Evolutionary conservation across 1,140 invertebrate species (phyloP).

Genomic region (Papilio glaucus): DNA sequence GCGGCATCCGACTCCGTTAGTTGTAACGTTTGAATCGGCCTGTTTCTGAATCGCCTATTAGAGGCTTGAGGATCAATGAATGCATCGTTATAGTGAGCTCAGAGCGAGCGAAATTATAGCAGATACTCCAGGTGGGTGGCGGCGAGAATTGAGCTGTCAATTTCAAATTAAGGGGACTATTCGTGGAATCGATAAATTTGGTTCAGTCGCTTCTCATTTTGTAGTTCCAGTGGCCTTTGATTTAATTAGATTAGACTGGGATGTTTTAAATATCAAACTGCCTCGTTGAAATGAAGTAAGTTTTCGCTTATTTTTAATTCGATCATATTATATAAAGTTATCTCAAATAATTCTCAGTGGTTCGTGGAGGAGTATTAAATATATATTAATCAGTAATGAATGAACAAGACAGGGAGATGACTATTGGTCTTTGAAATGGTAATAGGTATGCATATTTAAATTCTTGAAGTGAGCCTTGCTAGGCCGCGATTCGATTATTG

Average conservation of each 20-base stretch:
- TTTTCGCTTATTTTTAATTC: neutral
- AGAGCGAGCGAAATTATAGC: no score
- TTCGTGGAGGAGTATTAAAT: neutral
- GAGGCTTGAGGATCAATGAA: slow-evolving; percentile 54
- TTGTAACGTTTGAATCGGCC: slow-evolving; percentile 60
- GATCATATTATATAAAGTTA: no score
- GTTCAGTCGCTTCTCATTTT: neutral
- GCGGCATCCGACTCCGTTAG: slow-evolving; percentile 54
- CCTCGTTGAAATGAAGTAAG: neutral
- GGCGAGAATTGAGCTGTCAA: slow-evolving; percentile 21
- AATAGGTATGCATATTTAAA: no score
- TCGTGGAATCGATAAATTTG: slow-evolving; percentile 30
- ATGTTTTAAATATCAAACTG: neutral
- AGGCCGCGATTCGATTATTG: no score
- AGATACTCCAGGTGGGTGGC: slow-evolving; percentile 15
- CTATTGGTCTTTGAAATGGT: no score
- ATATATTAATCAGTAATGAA: no score
- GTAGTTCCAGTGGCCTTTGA: neutral
- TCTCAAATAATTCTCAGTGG: no score
- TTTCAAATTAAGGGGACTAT: neutral
- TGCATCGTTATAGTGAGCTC: slow-evolving; percentile 58
- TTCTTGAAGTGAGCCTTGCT: no score
- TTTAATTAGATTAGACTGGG: neutral
- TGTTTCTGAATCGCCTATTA: slow-evolving; percentile 57
- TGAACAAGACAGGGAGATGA: no score